These are phyloP conservation scores for Polymixis lichenea DNA, from an alignment of 2,888 invertebrate species.

Conservation along the genomic window DNA sequence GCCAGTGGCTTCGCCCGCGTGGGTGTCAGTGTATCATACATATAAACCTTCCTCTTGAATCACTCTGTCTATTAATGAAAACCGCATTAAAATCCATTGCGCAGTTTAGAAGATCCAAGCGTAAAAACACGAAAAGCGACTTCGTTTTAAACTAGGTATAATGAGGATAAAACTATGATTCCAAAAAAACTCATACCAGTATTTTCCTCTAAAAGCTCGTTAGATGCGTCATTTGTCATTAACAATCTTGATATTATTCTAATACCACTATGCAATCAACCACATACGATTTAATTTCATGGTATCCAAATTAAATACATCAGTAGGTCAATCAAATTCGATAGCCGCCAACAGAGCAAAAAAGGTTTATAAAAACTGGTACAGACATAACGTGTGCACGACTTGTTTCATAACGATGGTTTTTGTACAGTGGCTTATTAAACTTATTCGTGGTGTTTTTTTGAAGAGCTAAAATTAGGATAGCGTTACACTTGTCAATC, in stretches of 20 bases:
- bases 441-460: constrained; percentile 12
- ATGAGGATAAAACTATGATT: neutral
- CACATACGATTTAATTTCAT: constrained; percentile 4
- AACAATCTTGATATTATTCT: constrained; percentile 1
- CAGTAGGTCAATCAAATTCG: constrained; percentile 39
- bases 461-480: constrained; percentile 7
- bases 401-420: constrained; percentile 44
- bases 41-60: too few species aligned
- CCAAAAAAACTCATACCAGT: neutral
- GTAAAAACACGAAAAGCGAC: too few species aligned
- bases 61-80: too few species aligned
- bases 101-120: too few species aligned
- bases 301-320: constrained; percentile 28
- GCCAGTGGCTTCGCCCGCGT: too few species aligned
- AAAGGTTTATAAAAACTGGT: constrained; percentile 43
- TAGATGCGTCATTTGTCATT: constrained; percentile 13
- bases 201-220: neutral
- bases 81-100: too few species aligned
- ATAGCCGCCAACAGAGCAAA: constrained; percentile 29
- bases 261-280: constrained; percentile 9
- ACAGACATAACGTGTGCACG: constrained; percentile 34
- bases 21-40: too few species aligned
- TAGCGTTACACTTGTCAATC: constrained; percentile 31
- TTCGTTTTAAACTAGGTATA: too few species aligned
- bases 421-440: constrained; percentile 41